Evolutionary conservation across 2,797 vertebrate species (phyloP), one percentile per base, ranked within the genome.

Genomic region (Myotis findleyi): DNA sequence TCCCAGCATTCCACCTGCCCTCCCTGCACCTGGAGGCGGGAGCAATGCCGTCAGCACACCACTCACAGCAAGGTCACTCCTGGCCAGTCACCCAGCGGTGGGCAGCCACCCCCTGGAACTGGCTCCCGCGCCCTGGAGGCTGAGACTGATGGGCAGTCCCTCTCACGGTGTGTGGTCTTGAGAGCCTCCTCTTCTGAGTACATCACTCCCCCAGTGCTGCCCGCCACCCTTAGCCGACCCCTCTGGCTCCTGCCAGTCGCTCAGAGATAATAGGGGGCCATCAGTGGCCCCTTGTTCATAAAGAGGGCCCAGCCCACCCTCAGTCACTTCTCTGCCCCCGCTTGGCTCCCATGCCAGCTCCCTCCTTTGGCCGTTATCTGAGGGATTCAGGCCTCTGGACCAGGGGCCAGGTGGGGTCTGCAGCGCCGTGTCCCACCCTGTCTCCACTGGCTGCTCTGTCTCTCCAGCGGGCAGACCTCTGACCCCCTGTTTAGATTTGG

Each of bases 401-500:
- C 23, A 17, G 49, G 87, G 47, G 25, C 20, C 14, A 71, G 89
- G 64, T 55, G 62, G 47, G 79, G 82, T 77, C 79, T 13, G 23
- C 25, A 55, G 59, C 3, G 4, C 38, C 49, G 25, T 16, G n/a
- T 36, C 79, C 92, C 66, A 33, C 64, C 87, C 72, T 71, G 47
- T 49, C 18, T 94, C 94, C 23, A 5, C 4, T 11, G 18, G 62
- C 64, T 51, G 12, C 25, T 79, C n/a, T 30, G 84, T 59, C 53
- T 18, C 14, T 75, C 81, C 9, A 10, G 0, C 0, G 4, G 75
- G 69, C 62, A 30, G 8, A 55, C 87, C 62, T 92, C 30, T 84
- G 77, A 44, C 25, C 55, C 92, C 69, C 62, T 97, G 66, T 92
- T 97, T 93, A 85, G 82, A 96, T 95, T 71, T 94, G 79, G 93